Conservation (phyloP, 2,888 invertebrate genomes). For the Scelioninae gen. 1 region DNA sequence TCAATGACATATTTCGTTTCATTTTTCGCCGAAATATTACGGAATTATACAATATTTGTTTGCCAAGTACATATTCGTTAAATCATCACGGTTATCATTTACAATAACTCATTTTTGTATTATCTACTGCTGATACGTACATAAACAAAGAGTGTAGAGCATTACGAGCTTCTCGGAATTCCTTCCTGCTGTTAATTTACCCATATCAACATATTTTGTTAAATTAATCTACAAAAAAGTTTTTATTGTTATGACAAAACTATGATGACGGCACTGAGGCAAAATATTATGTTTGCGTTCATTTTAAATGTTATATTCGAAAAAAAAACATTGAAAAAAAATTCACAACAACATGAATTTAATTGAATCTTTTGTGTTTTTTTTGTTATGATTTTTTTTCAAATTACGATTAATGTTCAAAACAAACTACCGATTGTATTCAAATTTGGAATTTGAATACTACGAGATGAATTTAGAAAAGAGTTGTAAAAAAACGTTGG, state of each 20-base stretch:
- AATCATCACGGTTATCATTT: slow-evolving; percentile 46
- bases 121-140: slow-evolving; percentile 46
- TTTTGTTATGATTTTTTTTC: too few species aligned
- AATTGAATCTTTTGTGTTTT: too few species aligned
- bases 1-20: slow-evolving; percentile 11
- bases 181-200: slow-evolving; percentile 31
- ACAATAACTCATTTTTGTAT: slow-evolving; percentile 49
- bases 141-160: slow-evolving; percentile 37
- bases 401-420: too few species aligned
- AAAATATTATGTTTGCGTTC: too few species aligned
- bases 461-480: too few species aligned
- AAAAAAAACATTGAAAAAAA: not conserved
- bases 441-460: too few species aligned
- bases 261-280: not conserved
- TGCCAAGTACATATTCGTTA: slow-evolving; percentile 19
- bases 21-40: slow-evolving; percentile 8
- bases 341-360: slow-evolving; percentile 11
- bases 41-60: slow-evolving; percentile 42
- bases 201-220: slow-evolving; percentile 26
- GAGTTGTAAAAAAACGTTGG: too few species aligned
- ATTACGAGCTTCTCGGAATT: slow-evolving; percentile 42
- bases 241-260: slow-evolving; percentile 7
- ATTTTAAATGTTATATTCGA: too few species aligned
- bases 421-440: too few species aligned
- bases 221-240: slow-evolving; percentile 19